Conservation (phyloP, 2,113 vertebrate genomes). For the Phyllostomus hastatus region DNA sequence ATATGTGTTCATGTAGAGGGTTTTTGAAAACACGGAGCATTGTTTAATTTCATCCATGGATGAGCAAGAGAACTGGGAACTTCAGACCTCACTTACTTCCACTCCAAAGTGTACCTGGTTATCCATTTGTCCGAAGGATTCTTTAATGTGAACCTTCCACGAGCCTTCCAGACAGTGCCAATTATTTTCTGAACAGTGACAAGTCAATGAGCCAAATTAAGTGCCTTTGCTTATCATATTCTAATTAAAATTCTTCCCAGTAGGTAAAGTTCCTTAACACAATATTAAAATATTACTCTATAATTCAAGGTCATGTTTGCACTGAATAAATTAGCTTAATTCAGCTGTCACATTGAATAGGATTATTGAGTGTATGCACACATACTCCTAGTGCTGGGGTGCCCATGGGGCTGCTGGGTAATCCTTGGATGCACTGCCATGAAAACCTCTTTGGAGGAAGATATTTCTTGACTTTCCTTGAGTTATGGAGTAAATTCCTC, state of each 20-base stretch:
- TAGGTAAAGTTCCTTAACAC: conserved; percentile 46
- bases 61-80: background rate
- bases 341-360: conserved; percentile 72
- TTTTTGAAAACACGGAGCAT: background rate
- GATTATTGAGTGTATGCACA: conserved; percentile 41
- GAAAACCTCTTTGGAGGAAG: conserved; percentile 53
- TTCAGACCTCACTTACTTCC: background rate
- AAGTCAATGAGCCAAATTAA: conserved; percentile 46
- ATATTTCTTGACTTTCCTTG: background rate
- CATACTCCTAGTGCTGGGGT: conserved; percentile 30
- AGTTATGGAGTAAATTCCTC: background rate
- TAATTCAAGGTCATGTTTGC: conserved; percentile 78
- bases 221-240: conserved; percentile 62
- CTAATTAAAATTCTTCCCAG: conserved; percentile 79
- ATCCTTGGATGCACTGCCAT: conserved; percentile 1
- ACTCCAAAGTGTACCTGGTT: background rate
- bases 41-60: conserved; percentile 43
- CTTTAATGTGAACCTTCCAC: conserved; percentile 45
- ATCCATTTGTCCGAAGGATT: conserved; percentile 34
- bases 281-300: conserved; percentile 68
- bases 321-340: conserved; percentile 74
- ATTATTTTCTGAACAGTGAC: conserved; percentile 61
- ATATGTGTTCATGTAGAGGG: background rate
- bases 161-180: conserved; percentile 32
- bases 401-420: conserved; percentile 47